These are phyloP conservation scores for Valencia hispanica DNA, from an alignment of 2,797 vertebrate genomes.

Conservation along the genomic window DNA sequence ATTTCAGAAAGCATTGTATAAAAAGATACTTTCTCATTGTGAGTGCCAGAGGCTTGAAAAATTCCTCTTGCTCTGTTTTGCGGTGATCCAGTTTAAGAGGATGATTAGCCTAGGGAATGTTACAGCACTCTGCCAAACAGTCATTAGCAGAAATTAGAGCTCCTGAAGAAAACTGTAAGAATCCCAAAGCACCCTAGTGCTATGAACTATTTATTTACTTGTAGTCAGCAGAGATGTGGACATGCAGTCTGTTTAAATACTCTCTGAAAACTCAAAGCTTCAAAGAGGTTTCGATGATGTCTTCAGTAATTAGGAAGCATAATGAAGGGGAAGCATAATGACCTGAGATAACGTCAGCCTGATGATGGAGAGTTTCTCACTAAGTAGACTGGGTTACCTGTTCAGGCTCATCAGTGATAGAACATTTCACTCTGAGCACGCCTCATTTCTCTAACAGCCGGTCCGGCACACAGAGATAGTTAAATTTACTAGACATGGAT, in stretches of 20 bases:
- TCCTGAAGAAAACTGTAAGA: constrained; percentile 51
- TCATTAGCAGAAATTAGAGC: constrained; percentile 51
- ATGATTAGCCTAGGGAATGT: constrained; percentile 53
- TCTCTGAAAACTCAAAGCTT: constrained; percentile 3
- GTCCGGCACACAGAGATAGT: constrained; percentile 33
- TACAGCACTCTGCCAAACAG: constrained; percentile 23
- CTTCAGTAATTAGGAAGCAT: constrained; percentile 7
- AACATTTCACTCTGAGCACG: constrained; percentile 60
- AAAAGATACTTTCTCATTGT: constrained; percentile 23
- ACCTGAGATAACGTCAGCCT: constrained; percentile 25
- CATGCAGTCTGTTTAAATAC: constrained; percentile 1
- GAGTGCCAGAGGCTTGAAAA: constrained; percentile 14
- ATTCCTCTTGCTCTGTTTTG: constrained; percentile 5
- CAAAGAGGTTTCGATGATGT: constrained; percentile 20
- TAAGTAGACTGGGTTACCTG: constrained; percentile 32
- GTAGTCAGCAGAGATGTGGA: constrained; percentile 12
- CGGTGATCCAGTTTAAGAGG: constrained; percentile 28
- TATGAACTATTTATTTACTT: constrained; percentile 50
- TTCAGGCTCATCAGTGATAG: constrained; percentile 57
- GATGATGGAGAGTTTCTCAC: constrained; percentile 18
- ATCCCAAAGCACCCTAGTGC: constrained; percentile 23
- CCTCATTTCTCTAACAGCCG: constrained; percentile 58
- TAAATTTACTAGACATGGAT: constrained; percentile 42
- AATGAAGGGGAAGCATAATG: constrained; percentile 8
- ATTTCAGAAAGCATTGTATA: constrained; percentile 19